Conservation (phyloP, 2,113 vertebrate species). For the Greenwoodochromis staneri region DNA sequence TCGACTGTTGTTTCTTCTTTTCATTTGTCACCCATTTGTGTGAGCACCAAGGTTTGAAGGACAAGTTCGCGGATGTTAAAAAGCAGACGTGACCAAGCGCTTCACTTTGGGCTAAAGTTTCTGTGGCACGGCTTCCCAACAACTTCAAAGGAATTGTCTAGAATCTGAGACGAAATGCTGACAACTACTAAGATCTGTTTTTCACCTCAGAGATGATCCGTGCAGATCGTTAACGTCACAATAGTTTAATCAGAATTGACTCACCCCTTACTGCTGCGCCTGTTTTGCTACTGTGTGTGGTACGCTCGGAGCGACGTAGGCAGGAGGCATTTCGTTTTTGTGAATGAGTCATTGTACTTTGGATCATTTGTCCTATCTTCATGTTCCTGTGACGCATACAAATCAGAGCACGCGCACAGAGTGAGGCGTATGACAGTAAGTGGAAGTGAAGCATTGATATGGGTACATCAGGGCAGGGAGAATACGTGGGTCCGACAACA, state of each 20-base stretch:
- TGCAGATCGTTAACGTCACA: not conserved
- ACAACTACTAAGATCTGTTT: not conserved
- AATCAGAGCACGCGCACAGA: not conserved
- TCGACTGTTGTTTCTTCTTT: not conserved
- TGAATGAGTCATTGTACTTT: conserved; percentile 39
- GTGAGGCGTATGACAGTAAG: not conserved
- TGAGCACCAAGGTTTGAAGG: not conserved
- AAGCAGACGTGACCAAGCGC: not conserved
- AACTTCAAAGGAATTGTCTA: not conserved
- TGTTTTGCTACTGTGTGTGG: not conserved
- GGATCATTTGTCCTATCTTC: not conserved
- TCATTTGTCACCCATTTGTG: not conserved
- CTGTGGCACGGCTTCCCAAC: not conserved
- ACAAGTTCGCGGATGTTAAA: not conserved
- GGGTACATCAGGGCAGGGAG: not conserved
- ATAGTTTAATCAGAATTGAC: not conserved
- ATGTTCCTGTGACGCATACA: not conserved
- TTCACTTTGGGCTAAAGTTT: not conserved
- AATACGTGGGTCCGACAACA: not conserved
- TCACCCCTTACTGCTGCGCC: not conserved
- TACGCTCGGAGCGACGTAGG: not conserved
- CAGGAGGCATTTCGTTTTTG: conserved; percentile 11
- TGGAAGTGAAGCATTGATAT: conserved; percentile 18
- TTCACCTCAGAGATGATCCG: not conserved
- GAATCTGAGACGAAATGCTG: not conserved